These are phyloP conservation scores for Drosophila lini DNA, from an alignment of 1,140 invertebrate species.

Conservation along the genomic window DNA sequence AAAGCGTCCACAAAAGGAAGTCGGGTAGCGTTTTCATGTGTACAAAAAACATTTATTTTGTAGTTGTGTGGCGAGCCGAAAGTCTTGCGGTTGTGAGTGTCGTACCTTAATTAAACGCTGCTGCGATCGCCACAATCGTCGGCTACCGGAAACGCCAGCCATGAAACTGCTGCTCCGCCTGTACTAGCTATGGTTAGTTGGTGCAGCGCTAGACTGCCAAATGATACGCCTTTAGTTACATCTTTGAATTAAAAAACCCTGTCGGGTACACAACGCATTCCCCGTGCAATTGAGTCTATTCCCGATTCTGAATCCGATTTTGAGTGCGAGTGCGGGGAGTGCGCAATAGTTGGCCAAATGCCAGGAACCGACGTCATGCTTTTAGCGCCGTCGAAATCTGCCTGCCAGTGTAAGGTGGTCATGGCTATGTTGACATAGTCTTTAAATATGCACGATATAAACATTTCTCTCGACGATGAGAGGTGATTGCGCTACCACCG, in stretches of 20 bases:
- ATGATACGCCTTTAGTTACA: constrained; percentile 22
- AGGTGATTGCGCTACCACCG: constrained; percentile 43
- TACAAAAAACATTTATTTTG: constrained; percentile 25
- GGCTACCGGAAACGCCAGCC: constrained; percentile 52
- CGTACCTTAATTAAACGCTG: constrained; percentile 65
- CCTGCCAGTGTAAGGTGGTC: constrained; percentile 59
- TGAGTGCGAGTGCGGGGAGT: constrained; percentile 2
- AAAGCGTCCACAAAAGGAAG: constrained; percentile 48
- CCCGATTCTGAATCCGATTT: constrained; percentile 7
- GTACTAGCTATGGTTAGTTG: constrained; percentile 9
- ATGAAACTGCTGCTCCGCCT: constrained; percentile 26
- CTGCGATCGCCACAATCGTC: constrained; percentile 5
- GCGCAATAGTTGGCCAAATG: constrained; percentile 62
- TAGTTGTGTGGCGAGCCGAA: constrained; percentile 22
- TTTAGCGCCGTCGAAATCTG: constrained; percentile 62
- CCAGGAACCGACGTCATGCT: constrained; percentile 68
- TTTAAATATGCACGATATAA: constrained; percentile 64
- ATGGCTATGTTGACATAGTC: constrained; percentile 69
- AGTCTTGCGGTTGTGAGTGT: constrained; percentile 33
- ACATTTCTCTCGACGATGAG: constrained; percentile 24
- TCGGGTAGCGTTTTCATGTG: constrained; percentile 33
- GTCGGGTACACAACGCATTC: background rate
- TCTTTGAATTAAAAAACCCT: constrained; percentile 5
- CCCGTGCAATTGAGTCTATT: background rate
- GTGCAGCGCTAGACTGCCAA: background rate